Evolutionary conservation across 2,797 vertebrate species (phyloP), one percentile per base, ranked within the genome.

Genomic region (Sebastes variabilis): DNA sequence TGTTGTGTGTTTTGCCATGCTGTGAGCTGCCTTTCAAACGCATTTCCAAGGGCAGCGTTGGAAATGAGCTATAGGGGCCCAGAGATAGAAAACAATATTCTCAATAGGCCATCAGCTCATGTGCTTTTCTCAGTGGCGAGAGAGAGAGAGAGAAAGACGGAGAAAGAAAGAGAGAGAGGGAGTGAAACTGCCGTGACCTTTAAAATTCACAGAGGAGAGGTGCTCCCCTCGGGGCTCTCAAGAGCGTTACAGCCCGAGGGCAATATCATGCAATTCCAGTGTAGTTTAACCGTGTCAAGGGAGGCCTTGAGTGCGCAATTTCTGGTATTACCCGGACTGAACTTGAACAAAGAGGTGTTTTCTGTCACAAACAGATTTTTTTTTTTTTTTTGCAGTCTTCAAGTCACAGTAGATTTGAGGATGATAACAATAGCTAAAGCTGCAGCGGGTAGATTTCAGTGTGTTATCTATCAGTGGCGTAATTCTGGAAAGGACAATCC

Each of bases 1-100:
- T 87, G 86, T 89, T 92, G 88, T 95, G 89, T 94, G 88, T 92
- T 92, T 94, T 91, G 86, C 82, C 90, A 73, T 83, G 91, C 93
- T 91, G 89, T 83, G 89, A 92, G 92, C 72, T 85, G 86, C 89
- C 88, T 95, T 91, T 88, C 88, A 86, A 38, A 91, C 77, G 79
- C 90, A 86, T 90, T 93, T 92, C 88, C 90, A 91, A 92, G 89
- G 92, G 92, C 88, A 89, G 84, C 62, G 64, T 84, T 90, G 89
- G 85, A 93, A 92, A 93, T 82, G 69, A 81, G 70, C 91, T 87
- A 86, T 69, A 85, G 93, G 88, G 88, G 89, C 86, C 75, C 62
- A 27, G 75, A 86, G 90, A 91, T 90, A 75, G 86, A 93, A 89
- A 94, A 93, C 85, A 90, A 91, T 93, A 91, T 93, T 92, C 91